Evolutionary conservation across 2,888 invertebrate species (phyloP), one percentile per base, ranked within the genome.

Genomic region (Rotaria magnacalcarata): DNA sequence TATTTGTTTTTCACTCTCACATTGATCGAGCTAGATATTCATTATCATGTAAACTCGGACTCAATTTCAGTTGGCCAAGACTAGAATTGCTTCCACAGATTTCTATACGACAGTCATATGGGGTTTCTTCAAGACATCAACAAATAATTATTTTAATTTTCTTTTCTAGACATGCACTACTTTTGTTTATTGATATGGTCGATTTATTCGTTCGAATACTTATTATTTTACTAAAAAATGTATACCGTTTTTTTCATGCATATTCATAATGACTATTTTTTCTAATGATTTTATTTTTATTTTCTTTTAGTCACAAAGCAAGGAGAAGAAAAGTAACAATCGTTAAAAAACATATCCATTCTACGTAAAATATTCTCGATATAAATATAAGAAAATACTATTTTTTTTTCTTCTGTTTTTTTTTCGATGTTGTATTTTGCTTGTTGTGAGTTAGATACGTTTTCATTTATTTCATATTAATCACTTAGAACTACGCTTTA

Each of bases 151-250:
- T 27, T 84, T 16, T 43, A 1, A n/a, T 84, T 14, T 86, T 84
- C 47, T 87, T 47, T 89, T 89, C 41, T 89, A 90, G 91, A 91
- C 97, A 97, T 91, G 94, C 96, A 24, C 93, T 98, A 88, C 96
- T 96, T 90, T 93, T 98, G 88, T 97, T 98, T 93, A 94, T 97
- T 90, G 97, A 98, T 91, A 95, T 97, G 90, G 93, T 97, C 91
- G 94, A 95, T 89, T 94, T 98, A 90, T 97, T 98, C 94, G 94
- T 96, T 90, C 94, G 95, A 89, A 93, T 97, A 89, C 92, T 97
- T 87, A 94, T 97, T 90, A 95, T 97, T 90, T 93, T 97, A 88
- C 94, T 95, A 87, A 94, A 96, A 84, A 88, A 88, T 84, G 88
- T 88, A 85, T 86, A 85, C 41, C 19, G 6, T 21, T 87, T 87